phyloP scores from a whole-genome alignment of 2,797 vertebrate genomes.

The Diglossa cyanea region DNA sequence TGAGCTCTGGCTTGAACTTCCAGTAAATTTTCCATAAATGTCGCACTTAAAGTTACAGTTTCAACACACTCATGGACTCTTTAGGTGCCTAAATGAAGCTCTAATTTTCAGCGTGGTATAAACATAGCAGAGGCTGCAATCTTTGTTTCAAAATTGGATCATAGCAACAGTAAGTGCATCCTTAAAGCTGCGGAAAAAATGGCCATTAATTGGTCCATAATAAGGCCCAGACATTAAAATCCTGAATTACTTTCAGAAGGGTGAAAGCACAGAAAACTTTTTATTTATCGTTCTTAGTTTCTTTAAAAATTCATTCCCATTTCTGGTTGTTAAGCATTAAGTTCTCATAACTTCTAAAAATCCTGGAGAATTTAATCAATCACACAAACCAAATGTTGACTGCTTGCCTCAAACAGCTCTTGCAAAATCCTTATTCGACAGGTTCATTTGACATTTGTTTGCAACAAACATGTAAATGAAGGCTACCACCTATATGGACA shows the following conservation, averaged over 20 bases:
- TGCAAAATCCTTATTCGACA: neutral
- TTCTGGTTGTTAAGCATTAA: neutral
- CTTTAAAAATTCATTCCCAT: neutral
- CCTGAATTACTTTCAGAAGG: neutral
- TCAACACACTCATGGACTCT: neutral
- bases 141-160: neutral
- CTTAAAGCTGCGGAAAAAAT: neutral
- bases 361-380: neutral
- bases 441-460: neutral
- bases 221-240: neutral
- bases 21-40: neutral
- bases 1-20: neutral
- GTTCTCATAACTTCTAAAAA: neutral
- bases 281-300: neutral
- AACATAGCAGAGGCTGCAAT: neutral
- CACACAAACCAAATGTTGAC: neutral
- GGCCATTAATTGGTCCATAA: neutral
- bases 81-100: neutral
- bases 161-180: neutral
- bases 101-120: neutral
- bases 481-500: neutral
- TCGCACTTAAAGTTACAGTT: neutral
- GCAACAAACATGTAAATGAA: neutral
- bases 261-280: neutral
- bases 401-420: neutral